Conservation (phyloP, 1,140 invertebrate genomes). For the Goniozus legneri region DNA sequence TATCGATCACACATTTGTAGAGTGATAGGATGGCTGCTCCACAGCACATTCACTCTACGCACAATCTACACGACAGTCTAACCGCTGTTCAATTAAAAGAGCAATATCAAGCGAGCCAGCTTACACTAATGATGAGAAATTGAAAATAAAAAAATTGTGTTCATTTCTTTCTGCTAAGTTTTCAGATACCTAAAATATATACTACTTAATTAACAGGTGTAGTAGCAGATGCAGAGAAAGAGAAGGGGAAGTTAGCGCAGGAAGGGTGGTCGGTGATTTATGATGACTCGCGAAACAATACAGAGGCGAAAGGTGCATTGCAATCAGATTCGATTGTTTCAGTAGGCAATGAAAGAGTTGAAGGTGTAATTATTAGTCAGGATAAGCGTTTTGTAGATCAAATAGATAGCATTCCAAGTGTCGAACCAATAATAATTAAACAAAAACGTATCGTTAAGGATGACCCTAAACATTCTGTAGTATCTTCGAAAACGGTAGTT, state of each 20-base stretch:
- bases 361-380: not conserved
- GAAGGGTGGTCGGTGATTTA: conserved; percentile 55
- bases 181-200: conserved; percentile 52
- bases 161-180: conserved; percentile 30
- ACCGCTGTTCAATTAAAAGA: conserved; percentile 45
- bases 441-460: conserved; percentile 23
- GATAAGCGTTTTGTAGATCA: not conserved
- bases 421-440: conserved; percentile 33
- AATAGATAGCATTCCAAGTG: not conserved
- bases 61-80: conserved; percentile 51
- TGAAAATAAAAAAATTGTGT: conserved; percentile 36
- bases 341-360: not conserved
- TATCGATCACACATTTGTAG: conserved; percentile 4
- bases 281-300: conserved; percentile 43
- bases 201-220: conserved; percentile 57
- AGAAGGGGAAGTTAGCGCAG: conserved; percentile 54
- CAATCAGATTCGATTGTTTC: conserved; percentile 12
- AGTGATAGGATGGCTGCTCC: conserved; percentile 44
- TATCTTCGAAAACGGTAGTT: conserved; percentile 25
- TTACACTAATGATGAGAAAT: conserved; percentile 52
- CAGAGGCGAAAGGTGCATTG: conserved; percentile 48
- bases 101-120: conserved; percentile 48
- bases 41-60: conserved; percentile 49
- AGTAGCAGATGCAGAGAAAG: conserved; percentile 55
- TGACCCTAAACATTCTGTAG: conserved; percentile 20